Evolutionary conservation across 2,797 vertebrate species (phyloP), one percentile per base, ranked within the genome.

Genomic region (Sebastes iracundus): DNA sequence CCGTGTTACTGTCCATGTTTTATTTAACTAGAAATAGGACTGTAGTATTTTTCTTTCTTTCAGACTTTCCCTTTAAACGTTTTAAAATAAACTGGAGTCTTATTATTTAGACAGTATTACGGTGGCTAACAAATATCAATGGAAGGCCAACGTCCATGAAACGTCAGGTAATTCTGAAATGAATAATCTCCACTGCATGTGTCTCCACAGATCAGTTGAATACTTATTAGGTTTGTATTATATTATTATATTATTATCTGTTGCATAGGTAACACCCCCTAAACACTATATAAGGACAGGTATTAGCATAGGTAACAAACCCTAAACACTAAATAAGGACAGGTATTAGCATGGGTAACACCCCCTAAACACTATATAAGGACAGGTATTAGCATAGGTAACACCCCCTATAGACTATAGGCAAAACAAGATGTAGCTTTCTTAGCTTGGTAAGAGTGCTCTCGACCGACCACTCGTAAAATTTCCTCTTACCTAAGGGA

Each of bases 301-400:
- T 9, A 32, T 32, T 32, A 10, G 32, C 8, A 32, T 32, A 3
- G 32, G 32, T 32, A 32, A 32, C 32, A 1, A 5, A 5, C 35
- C 1, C 0, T 38, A 14, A 14, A 38, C 35, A 38, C 5, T 38
- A 14, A 0, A 5, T 14, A 38, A 38, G 13, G 35, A 0, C 12
- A 38, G 5, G 35, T 14, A 38, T 1, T 1, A 14, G 35, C 0
- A 38, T 38, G 0, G 12, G 35, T 38, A 38, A 38, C 35, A 0
- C 4, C 12, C 35, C 12, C 35, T 38, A 13, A 0, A 38, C 0
- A 38, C 0, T 38, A 38, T 2, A 1, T 38, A 38, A 38, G 35
- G 35, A 2, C 35, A 38, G 35, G 0, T 14, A 38, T 38, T 38
- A 0, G 35, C 12, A 14, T 14, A 38, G 12, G 35, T 1, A 38